Conservation (phyloP, 2,888 invertebrate species). For the Chymomyza procnemis region DNA sequence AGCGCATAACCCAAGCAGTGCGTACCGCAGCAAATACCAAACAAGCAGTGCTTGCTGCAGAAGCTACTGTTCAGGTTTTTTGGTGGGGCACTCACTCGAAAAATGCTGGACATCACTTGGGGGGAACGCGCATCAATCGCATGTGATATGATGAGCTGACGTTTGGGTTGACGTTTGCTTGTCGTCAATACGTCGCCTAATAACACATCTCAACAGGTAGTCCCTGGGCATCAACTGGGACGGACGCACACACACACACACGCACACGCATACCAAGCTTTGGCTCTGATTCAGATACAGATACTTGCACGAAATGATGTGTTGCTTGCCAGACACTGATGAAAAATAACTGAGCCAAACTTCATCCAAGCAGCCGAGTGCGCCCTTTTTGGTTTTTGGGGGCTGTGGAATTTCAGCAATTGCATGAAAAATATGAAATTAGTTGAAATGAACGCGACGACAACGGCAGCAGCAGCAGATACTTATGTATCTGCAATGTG, state of each 20-base stretch:
- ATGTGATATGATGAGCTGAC: conserved; percentile 73
- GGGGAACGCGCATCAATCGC: conserved; percentile 61
- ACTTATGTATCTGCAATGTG: conserved; percentile 28
- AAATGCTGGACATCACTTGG: conserved; percentile 19
- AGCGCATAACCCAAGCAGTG: background rate
- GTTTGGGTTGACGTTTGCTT: conserved; percentile 77
- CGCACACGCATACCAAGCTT: conserved; percentile 22
- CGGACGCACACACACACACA: conserved; percentile 21
- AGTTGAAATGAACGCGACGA: conserved; percentile 46
- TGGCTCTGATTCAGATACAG: conserved; percentile 1
- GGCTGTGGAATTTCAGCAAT: conserved; percentile 69
- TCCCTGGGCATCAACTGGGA: conserved; percentile 60
- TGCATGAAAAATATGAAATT: conserved; percentile 77
- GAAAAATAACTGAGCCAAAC: background rate
- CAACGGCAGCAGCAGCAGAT: background rate
- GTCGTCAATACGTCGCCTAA: conserved; percentile 78
- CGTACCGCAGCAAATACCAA: conserved; percentile 48
- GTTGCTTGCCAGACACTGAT: conserved; percentile 7
- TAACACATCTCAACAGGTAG: conserved; percentile 78
- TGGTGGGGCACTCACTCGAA: conserved; percentile 18
- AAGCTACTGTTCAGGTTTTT: conserved; percentile 27
- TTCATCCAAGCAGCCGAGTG: background rate
- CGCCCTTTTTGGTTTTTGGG: conserved; percentile 36
- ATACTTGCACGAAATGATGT: conserved; percentile 1
- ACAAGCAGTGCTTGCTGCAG: conserved; percentile 24